These are phyloP conservation scores for Drosophila algonquin DNA, from an alignment of 2,888 invertebrate genomes.

Conservation along the genomic window DNA sequence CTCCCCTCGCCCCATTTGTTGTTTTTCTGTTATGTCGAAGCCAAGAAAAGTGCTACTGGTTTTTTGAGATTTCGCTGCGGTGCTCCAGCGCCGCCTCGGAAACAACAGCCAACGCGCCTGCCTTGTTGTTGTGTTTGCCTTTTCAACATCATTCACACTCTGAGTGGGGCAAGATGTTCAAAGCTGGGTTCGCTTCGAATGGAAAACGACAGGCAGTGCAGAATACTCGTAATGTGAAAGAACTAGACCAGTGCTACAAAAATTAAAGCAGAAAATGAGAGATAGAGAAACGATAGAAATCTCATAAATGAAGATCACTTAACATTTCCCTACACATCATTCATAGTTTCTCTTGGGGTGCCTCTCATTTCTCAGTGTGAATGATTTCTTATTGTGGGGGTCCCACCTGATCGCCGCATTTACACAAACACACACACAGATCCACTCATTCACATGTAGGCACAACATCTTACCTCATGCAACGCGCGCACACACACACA, in stretches of 20 bases:
- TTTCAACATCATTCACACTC: conserved; percentile 67
- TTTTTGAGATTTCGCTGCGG: conserved; percentile 70
- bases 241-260: not conserved
- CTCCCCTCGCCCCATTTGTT: not conserved
- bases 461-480: conserved; percentile 71
- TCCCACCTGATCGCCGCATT: conserved; percentile 55
- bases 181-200: not conserved
- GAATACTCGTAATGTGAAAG: not conserved
- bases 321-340: not conserved
- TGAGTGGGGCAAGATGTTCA: conserved; percentile 16
- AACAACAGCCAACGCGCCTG: conserved; percentile 35
- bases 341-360: not conserved
- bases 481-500: conserved; percentile 37
- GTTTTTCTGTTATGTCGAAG: conserved; percentile 58
- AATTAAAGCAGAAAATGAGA: not conserved
- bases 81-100: conserved; percentile 41
- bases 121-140: conserved; percentile 61
- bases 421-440: conserved; percentile 53
- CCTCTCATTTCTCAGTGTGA: conserved; percentile 1
- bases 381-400: conserved; percentile 23
- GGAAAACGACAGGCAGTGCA: not conserved
- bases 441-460: conserved; percentile 31
- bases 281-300: not conserved
- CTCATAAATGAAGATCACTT: not conserved
- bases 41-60: conserved; percentile 81